phyloP scores from a whole-genome alignment of 2,113 vertebrate species.

The Dendrocopos noguchii region DNA sequence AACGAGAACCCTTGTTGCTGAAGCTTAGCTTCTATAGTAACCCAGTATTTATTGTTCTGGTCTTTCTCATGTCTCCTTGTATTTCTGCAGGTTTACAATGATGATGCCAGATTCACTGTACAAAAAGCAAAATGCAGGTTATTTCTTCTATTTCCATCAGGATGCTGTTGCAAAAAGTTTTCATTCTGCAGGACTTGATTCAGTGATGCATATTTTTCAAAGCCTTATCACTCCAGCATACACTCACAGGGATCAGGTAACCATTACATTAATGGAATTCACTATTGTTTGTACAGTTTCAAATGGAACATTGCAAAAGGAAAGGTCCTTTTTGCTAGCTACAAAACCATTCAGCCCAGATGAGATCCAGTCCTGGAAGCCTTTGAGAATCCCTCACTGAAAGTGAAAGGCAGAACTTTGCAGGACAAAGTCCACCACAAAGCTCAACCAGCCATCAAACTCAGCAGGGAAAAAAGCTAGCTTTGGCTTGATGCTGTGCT shows the following conservation, averaged over 20 bases:
- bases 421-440: neutral
- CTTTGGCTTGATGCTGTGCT: neutral
- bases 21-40: neutral
- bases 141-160: neutral
- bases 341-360: neutral
- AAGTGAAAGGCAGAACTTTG: neutral
- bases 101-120: neutral
- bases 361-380: neutral
- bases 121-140: neutral
- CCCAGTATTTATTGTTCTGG: neutral
- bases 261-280: neutral
- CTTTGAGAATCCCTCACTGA: neutral
- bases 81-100: neutral
- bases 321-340: neutral
- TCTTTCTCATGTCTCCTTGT: neutral
- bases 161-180: neutral
- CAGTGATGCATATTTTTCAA: neutral
- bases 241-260: neutral
- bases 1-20: neutral
- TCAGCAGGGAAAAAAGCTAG: neutral
- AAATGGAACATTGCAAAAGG: neutral
- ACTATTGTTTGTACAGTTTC: neutral
- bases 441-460: neutral
- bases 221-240: neutral
- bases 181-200: neutral